Evolutionary conservation across 2,113 vertebrate genomes (phyloP), one percentile per base, ranked within the genome.

Genomic region (Cyanoderma ruficeps): DNA sequence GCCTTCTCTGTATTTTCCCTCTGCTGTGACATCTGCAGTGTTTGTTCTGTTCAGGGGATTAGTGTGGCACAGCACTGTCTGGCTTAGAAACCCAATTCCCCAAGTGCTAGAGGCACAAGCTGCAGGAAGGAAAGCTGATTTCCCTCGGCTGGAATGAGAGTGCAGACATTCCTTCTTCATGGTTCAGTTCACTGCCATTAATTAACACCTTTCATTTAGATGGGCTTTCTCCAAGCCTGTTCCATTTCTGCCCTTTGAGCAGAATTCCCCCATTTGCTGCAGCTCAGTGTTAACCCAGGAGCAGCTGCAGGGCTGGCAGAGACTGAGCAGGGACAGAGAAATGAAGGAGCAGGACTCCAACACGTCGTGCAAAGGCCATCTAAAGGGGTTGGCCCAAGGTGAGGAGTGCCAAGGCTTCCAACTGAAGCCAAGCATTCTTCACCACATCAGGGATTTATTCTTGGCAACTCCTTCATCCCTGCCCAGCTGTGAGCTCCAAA

Each of bases 151-250:
- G 67, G 70, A 90, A 90, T 12, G 60, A 82, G 74, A 82, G 57
- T 15, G 31, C 83, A 88, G 61, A 59, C 49, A 72, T 68, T 63
- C 30, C 56, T 87, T 55, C 74, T 87, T 39, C 63, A 60, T 50
- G 83, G 46, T 42, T 82, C 68, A 60, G 76, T 4, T 69, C 55
- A 47, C 46, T 81, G 37, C 60, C 72, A 69, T 93, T 94, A 93
- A 93, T 89, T 74, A 93, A 81, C 91, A 21, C 46, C 31, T 65
- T 89, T 87, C 60, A 94, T 81, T 77, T 87, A 81, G 76, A 65
- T 8, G 27, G 50, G 64, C 55, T 81, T 87, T 74, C 72, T 87
- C 25, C 60, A 56, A 83, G 59, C 53, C 64, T 72, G 21, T 22
- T 83, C 4, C 4, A 21, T 60, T 56, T 44, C 37, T 37, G 84